Evolutionary conservation across 2,888 invertebrate species (phyloP).

Genomic region (Lapara coniferarum): DNA sequence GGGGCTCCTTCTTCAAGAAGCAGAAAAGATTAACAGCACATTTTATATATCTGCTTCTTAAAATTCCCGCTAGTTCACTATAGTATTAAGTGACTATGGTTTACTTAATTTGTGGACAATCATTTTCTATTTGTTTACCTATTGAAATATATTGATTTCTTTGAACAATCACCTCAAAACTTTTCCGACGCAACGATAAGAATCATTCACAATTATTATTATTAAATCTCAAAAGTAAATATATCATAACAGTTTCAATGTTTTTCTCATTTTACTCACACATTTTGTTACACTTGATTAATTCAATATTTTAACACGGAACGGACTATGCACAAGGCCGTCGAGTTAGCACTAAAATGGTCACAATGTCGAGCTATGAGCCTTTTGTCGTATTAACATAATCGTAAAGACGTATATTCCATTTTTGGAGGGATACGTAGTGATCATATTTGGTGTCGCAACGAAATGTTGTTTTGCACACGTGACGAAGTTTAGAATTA

Average conservation of each 20-base stretch:
- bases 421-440: conserved; percentile 25
- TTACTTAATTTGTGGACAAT: too few species aligned
- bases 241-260: neutral
- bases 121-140: too few species aligned
- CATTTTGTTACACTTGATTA: conserved; percentile 1
- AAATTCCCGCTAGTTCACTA: too few species aligned
- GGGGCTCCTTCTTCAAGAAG: neutral
- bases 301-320: conserved; percentile 38
- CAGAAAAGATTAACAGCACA: neutral
- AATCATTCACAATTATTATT: too few species aligned
- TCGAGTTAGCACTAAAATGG: conserved; percentile 43
- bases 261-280: neutral
- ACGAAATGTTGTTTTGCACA: conserved; percentile 16
- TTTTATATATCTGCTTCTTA: neutral
- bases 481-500: conserved; percentile 5
- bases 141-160: too few species aligned
- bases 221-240: too few species aligned
- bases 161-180: too few species aligned
- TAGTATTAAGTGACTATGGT: too few species aligned
- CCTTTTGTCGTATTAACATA: conserved; percentile 24
- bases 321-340: conserved; percentile 52
- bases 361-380: conserved; percentile 25
- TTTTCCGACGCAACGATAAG: too few species aligned
- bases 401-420: conserved; percentile 19
- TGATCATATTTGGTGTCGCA: conserved; percentile 29